A percentile compares a stretch with the other conserved stretches of the same genome.
phyloP scores from a whole-genome alignment of 2,888 invertebrate species.

The Zygogramma bicolorata region DNA sequence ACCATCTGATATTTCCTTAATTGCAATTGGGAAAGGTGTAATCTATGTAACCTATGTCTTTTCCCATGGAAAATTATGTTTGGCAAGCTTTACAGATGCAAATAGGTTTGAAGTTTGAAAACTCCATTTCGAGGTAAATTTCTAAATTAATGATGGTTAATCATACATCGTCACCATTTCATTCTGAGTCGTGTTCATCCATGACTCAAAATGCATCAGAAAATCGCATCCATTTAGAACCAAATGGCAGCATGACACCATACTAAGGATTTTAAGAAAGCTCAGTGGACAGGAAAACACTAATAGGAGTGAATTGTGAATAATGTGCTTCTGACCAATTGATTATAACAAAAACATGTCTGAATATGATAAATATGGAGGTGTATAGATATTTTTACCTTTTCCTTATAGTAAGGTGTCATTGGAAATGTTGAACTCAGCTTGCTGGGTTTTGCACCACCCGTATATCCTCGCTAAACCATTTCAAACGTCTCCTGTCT shows the following conservation, averaged over 20 bases:
- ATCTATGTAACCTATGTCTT: too few relatives aligned
- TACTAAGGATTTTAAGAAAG: neutral
- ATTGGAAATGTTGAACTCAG: slow-evolving; percentile 65
- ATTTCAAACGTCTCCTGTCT: neutral
- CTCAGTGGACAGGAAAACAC: neutral
- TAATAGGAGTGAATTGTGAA: neutral
- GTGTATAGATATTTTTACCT: slow-evolving; percentile 51
- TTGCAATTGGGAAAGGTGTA: too few relatives aligned
- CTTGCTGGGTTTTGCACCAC: neutral
- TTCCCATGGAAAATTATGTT: too few relatives aligned
- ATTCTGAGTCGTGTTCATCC: too few relatives aligned
- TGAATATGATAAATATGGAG: slow-evolving; percentile 35
- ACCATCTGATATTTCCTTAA: too few relatives aligned
- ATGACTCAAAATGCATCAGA: too few relatives aligned
- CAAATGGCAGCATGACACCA: neutral
- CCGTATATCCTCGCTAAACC: neutral
- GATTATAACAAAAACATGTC: slow-evolving; percentile 31
- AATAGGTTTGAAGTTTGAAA: too few relatives aligned
- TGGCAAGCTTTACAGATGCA: too few relatives aligned
- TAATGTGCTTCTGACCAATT: slow-evolving; percentile 29
- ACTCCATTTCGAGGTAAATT: too few relatives aligned
- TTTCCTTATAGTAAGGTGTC: slow-evolving; percentile 69
- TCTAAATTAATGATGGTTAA: too few relatives aligned
- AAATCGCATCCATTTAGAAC: neutral
- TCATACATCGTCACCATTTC: too few relatives aligned